Evolutionary conservation across 2,113 vertebrate species (phyloP).

Genomic region (Pterocles burchelli): DNA sequence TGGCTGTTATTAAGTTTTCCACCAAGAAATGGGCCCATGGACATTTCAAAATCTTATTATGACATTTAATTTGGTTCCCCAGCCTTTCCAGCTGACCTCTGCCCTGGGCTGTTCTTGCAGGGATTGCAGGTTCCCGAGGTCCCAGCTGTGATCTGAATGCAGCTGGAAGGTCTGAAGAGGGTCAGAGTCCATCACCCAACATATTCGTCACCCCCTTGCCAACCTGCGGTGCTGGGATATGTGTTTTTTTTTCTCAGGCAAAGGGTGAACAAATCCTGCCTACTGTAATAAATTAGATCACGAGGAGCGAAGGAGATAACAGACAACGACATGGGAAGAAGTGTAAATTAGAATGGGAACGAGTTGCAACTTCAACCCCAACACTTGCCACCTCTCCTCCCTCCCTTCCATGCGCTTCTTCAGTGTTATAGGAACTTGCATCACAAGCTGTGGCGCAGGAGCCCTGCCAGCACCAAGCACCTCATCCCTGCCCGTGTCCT

Average conservation of each 20-base stretch:
- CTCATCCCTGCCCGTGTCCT: not conserved
- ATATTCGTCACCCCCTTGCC: not conserved
- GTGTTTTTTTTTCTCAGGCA: not conserved
- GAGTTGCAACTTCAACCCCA: not conserved
- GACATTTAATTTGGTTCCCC: not conserved
- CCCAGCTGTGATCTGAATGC: not conserved
- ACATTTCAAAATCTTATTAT: not conserved
- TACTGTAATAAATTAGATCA: not conserved
- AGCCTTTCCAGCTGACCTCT: not conserved
- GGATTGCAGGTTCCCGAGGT: not conserved
- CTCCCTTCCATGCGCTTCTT: not conserved
- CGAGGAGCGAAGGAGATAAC: not conserved
- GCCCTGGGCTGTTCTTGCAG: not conserved
- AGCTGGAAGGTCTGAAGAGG: not conserved
- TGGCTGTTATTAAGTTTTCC: not conserved
- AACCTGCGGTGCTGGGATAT: not conserved
- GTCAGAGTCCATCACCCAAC: not conserved
- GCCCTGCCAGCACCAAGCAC: not conserved
- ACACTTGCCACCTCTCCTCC: not conserved
- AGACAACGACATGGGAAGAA: fast-evolving
- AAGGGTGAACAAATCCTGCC: not conserved
- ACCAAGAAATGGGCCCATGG: not conserved
- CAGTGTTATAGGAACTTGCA: not conserved
- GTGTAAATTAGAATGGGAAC: fast-evolving
- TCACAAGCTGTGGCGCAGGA: not conserved